These are phyloP conservation scores for Odontophorus gujanensis DNA, from an alignment of 2,113 vertebrate species.

Conservation along the genomic window DNA sequence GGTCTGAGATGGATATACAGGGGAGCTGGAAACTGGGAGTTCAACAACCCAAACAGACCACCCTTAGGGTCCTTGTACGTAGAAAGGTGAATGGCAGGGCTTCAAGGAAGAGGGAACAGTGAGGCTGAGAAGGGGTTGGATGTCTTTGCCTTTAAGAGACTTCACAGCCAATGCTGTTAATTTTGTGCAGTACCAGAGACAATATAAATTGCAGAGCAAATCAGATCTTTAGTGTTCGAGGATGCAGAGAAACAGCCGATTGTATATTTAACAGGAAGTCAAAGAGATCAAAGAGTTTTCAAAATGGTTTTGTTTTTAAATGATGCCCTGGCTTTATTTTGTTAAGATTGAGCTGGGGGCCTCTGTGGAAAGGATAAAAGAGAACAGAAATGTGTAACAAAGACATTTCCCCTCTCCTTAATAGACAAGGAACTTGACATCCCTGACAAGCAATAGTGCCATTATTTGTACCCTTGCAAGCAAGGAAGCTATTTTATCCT, in stretches of 20 bases:
- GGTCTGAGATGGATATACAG: background rate
- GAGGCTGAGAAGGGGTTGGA: background rate
- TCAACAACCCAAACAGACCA: background rate
- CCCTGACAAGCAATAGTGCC: conserved; percentile 58
- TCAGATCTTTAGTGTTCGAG: conserved; percentile 17
- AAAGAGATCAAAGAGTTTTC: conserved; percentile 59
- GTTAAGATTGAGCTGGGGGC: conserved; percentile 63
- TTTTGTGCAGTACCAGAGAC: conserved; percentile 30
- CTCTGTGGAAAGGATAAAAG: conserved; percentile 63
- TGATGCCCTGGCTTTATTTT: conserved; percentile 66
- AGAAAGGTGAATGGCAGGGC: background rate
- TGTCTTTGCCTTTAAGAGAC: conserved; percentile 7
- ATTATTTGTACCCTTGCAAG: conserved; percentile 23
- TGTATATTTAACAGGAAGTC: conserved; percentile 66
- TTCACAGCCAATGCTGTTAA: background rate
- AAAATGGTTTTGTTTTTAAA: conserved; percentile 65
- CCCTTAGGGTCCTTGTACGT: background rate
- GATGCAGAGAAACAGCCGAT: conserved; percentile 13
- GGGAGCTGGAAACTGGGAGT: background rate
- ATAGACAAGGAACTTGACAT: conserved; percentile 69
- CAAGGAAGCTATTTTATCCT: conserved; percentile 69
- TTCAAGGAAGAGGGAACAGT: background rate
- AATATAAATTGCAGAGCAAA: conserved; percentile 36
- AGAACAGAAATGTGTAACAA: conserved; percentile 60
- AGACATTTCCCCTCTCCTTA: conserved; percentile 73